phyloP scores from a whole-genome alignment of 2,888 invertebrate genomes.

The Latrodectus elegans region DNA sequence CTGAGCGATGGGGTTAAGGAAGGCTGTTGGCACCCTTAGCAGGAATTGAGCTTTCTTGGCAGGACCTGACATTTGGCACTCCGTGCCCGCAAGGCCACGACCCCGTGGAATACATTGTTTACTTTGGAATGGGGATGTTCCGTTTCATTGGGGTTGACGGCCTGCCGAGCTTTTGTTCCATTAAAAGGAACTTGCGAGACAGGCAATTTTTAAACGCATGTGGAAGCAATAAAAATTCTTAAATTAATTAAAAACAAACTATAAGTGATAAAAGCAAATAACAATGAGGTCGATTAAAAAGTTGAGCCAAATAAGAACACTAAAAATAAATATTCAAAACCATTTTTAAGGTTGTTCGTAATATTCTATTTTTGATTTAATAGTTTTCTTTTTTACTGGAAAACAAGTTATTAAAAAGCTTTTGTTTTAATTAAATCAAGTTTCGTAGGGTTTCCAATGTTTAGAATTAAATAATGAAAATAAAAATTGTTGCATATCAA shows the following conservation, averaged over 20 bases:
- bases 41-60: conserved; percentile 37
- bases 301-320: not conserved
- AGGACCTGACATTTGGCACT: conserved; percentile 1
- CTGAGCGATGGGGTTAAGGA: conserved; percentile 64
- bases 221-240: not conserved
- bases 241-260: too few relatives aligned
- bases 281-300: not conserved
- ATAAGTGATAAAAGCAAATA: not conserved
- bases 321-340: too few relatives aligned
- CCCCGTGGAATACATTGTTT: conserved; percentile 27
- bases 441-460: too few relatives aligned
- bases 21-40: conserved; percentile 43
- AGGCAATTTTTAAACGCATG: not conserved
- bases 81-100: conserved; percentile 12
- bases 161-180: conserved; percentile 13
- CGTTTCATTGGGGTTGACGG: conserved; percentile 22
- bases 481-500: too few relatives aligned
- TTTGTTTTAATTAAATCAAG: too few relatives aligned
- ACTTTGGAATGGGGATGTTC: conserved; percentile 46
- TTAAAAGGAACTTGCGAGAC: not conserved
- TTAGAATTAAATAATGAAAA: too few relatives aligned
- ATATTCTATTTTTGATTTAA: too few relatives aligned
- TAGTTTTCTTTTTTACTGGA: too few relatives aligned
- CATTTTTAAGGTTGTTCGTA: too few relatives aligned
- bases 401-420: too few relatives aligned